phyloP scores from a whole-genome alignment of 2,797 vertebrate genomes.

The Micromesistius poutassou region DNA sequence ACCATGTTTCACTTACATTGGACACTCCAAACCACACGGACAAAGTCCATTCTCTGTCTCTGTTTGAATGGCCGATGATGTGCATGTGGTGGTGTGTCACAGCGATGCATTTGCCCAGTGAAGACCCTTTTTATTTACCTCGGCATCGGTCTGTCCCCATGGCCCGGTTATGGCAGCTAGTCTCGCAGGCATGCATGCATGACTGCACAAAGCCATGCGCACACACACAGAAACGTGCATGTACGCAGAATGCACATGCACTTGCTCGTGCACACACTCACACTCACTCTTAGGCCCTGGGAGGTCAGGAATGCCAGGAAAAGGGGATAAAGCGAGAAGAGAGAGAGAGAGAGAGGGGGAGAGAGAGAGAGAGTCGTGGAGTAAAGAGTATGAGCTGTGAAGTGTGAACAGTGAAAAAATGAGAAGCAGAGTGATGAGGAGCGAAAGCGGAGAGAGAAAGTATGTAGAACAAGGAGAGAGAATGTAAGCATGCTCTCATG shows the following conservation, averaged over 20 bases:
- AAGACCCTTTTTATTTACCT: background rate
- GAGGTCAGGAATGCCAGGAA: conserved; percentile 55
- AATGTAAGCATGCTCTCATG: background rate
- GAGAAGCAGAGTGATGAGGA: background rate
- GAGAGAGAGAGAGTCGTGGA: conserved; percentile 3
- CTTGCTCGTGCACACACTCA: background rate
- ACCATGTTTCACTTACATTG: background rate
- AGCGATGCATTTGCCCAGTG: background rate
- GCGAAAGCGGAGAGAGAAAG: background rate
- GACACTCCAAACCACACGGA: background rate
- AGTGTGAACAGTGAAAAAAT: background rate
- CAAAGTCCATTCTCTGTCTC: too few relatives aligned
- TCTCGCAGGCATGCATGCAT: conserved; percentile 4
- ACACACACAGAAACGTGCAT: conserved; percentile 12
- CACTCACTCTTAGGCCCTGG: conserved; percentile 29
- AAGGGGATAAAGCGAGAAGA: conserved; percentile 37
- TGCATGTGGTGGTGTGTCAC: too few relatives aligned
- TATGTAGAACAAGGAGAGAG: background rate
- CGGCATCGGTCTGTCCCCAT: background rate
- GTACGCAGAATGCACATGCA: conserved; percentile 11
- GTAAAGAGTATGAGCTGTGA: conserved; percentile 6
- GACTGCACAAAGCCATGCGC: background rate
- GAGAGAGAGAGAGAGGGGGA: conserved; percentile 22
- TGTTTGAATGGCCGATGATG: background rate
- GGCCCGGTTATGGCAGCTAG: background rate